Percentiles rank a stretch among this genome's conserved stretches.
These are phyloP conservation scores for Nannospalax galili DNA, from an alignment of 2,113 vertebrate species.

Conservation along the genomic window DNA sequence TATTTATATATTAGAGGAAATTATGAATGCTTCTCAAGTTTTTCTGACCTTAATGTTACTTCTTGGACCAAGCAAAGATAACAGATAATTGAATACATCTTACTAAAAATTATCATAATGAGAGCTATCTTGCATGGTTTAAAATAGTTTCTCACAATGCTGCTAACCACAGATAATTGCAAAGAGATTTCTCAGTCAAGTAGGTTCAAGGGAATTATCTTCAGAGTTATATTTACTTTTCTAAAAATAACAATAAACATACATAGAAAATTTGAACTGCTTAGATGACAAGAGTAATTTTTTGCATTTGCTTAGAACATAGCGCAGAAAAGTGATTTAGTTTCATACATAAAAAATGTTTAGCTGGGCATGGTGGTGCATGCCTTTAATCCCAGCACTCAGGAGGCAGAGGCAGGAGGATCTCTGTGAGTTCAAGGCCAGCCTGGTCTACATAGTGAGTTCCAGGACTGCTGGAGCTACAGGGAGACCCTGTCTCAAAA, in stretches of 20 bases:
- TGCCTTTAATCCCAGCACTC: no score
- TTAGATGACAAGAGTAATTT: neutral
- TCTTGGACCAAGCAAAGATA: conserved; percentile 31
- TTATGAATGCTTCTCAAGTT: conserved; percentile 5
- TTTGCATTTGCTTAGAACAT: neutral
- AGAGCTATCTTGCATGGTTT: neutral
- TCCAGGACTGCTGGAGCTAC: no score
- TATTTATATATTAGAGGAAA: neutral
- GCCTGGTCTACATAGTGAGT: no score
- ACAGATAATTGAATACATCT: conserved; percentile 3
- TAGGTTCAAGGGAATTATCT: conserved; percentile 8
- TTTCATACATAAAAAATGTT: neutral
- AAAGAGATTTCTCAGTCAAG: conserved; percentile 14
- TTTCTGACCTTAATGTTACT: neutral
- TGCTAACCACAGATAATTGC: neutral
- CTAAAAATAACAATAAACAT: conserved; percentile 2
- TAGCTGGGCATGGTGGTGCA: no score
- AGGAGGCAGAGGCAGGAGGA: no score
- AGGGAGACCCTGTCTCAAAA: no score
- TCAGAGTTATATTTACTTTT: conserved; percentile 42
- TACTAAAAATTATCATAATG: conserved; percentile 47
- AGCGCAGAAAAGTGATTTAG: neutral
- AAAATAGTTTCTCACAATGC: conserved; percentile 38
- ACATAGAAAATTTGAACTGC: neutral
- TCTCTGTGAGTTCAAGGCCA: no score